Conservation (phyloP, 2,113 vertebrate genomes). For the Apteryx owenii region DNA sequence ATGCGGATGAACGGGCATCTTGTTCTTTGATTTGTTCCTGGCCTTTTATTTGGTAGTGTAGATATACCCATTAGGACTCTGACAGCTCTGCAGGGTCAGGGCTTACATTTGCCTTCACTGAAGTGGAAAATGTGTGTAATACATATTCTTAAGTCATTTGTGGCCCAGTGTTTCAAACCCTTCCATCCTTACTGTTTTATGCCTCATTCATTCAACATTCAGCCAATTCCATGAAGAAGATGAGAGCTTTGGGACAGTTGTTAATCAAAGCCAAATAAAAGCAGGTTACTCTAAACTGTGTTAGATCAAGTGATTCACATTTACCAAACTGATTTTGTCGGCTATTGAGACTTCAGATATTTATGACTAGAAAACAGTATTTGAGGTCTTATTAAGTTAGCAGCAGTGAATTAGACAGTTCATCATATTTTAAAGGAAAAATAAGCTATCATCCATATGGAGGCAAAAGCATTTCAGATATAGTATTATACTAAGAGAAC, state of each 20-base stretch:
- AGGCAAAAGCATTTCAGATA: background rate
- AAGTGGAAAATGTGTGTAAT: background rate
- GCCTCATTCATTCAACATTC: background rate
- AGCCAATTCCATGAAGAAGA: background rate
- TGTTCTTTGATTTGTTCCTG: background rate
- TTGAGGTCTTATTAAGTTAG: background rate
- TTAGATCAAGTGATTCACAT: background rate
- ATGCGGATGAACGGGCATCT: background rate
- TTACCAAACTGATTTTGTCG: background rate
- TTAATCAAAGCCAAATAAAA: background rate
- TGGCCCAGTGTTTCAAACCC: background rate
- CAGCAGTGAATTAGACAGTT: background rate
- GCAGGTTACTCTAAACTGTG: background rate
- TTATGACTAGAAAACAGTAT: background rate
- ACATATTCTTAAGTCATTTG: background rate
- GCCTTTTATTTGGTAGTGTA: background rate
- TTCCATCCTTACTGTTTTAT: background rate
- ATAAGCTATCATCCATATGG: background rate
- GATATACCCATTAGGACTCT: background rate
- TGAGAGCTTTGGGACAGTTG: background rate
- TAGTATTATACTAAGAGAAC: background rate
- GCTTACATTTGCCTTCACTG: background rate
- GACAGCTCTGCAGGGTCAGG: background rate
- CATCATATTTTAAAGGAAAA: background rate
- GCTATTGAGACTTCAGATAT: background rate